These are phyloP conservation scores for Rhynchonema sp. DNA, from an alignment of 2,888 invertebrate genomes.

Conservation along the genomic window DNA sequence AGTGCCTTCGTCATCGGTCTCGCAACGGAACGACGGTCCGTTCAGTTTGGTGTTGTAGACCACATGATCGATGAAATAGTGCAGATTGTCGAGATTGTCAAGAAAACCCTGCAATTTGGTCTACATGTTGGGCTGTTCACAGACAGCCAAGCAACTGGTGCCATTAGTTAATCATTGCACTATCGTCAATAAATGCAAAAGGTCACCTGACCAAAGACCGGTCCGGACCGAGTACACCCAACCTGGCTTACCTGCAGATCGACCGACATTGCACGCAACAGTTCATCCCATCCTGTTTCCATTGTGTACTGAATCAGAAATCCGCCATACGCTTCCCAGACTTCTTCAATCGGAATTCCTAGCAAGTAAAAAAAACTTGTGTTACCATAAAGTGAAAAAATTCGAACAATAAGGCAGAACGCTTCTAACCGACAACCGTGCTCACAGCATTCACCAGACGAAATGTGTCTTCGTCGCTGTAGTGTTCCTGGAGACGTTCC, in stretches of 20 bases:
- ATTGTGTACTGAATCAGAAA: constrained; percentile 26
- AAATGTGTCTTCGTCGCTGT: constrained; percentile 4
- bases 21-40: constrained; percentile 71
- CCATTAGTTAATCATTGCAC: no score
- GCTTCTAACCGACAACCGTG: background rate
- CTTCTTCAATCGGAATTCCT: constrained; percentile 23
- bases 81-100: constrained; percentile 81
- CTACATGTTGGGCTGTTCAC: no score
- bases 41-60: constrained; percentile 10
- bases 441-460: constrained; percentile 3
- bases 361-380: no score
- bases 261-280: constrained; percentile 21
- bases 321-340: constrained; percentile 26
- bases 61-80: constrained; percentile 32
- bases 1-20: constrained; percentile 63
- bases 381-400: no score
- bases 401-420: no score
- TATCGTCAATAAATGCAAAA: no score
- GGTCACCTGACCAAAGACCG: no score
- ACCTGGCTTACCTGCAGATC: constrained; percentile 20
- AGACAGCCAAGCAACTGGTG: no score
- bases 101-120: constrained; percentile 52
- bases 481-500: background rate
- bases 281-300: constrained; percentile 26
- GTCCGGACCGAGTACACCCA: no score